A percentile compares a stretch with the other conserved stretches of the same genome.
phyloP scores from a whole-genome alignment of 2,113 vertebrate genomes.

The Ceratotherium simum region DNA sequence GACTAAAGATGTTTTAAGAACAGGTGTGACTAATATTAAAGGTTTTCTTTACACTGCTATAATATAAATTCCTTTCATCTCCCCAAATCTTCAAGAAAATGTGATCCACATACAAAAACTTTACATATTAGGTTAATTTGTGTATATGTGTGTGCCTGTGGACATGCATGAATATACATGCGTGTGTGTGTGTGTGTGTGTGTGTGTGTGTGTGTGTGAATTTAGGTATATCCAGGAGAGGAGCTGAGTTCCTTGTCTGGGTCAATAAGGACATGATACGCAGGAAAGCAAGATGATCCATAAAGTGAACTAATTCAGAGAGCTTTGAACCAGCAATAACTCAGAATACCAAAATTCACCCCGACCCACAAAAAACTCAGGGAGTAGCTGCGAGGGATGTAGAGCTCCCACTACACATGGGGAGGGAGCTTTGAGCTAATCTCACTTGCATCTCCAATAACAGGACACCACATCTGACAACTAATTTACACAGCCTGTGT shows the following conservation, averaged over 20 bases:
- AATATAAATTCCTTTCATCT: background rate
- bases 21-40: background rate
- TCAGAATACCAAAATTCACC: background rate
- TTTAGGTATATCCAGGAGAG: background rate
- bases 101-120: background rate
- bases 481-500: background rate
- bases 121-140: background rate
- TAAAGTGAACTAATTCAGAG: background rate
- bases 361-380: background rate
- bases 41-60: background rate
- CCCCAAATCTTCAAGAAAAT: slow-evolving; percentile 18
- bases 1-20: slow-evolving; percentile 1
- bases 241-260: background rate
- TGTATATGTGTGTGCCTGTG: background rate
- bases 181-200: background rate
- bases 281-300: background rate
- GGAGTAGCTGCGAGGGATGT: background rate
- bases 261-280: background rate
- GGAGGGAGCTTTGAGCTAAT: background rate
- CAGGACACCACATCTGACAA: background rate
- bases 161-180: no score
- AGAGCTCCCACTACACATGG: background rate
- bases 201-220: background rate
- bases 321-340: background rate
- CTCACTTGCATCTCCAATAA: slow-evolving; percentile 24